Evolutionary conservation across 2,888 invertebrate species (phyloP).

Genomic region (Geotrupes spiniger): DNA sequence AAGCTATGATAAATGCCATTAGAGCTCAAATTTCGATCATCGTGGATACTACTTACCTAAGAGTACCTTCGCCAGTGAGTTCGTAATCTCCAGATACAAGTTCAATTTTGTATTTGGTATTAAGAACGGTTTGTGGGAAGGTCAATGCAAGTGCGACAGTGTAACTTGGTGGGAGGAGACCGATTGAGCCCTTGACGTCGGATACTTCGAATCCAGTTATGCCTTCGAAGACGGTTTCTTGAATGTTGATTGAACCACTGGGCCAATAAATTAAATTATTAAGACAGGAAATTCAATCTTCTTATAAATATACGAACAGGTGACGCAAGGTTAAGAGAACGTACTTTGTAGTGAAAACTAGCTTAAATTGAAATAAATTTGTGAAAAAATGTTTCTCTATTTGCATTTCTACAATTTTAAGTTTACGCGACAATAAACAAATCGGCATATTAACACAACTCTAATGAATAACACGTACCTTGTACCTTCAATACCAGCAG

Average conservation of each 20-base stretch:
- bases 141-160: conserved; percentile 1
- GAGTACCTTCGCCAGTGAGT: conserved; percentile 5
- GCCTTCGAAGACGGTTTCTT: conserved; percentile 5
- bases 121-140: conserved; percentile 5
- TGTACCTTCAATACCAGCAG: conserved; percentile 6
- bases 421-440: too few relatives aligned
- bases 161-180: conserved; percentile 16
- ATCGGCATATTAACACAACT: too few relatives aligned
- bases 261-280: not conserved
- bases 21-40: not conserved
- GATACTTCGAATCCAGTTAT: conserved; percentile 6
- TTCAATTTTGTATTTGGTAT: conserved; percentile 9
- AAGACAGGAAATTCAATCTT: not conserved
- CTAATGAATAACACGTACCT: conserved; percentile 9
- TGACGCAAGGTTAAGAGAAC: too few relatives aligned
- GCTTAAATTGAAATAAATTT: too few relatives aligned
- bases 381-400: too few relatives aligned
- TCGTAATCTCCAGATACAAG: too few relatives aligned
- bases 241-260: conserved; percentile 6
- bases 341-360: too few relatives aligned
- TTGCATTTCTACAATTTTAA: too few relatives aligned
- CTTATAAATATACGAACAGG: not conserved
- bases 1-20: not conserved
- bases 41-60: conserved; percentile 9
- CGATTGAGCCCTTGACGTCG: conserved; percentile 10